Base-by-base conservation (phyloP, 2,888 invertebrate genomes). In the Crioceris asparagi region DNA sequence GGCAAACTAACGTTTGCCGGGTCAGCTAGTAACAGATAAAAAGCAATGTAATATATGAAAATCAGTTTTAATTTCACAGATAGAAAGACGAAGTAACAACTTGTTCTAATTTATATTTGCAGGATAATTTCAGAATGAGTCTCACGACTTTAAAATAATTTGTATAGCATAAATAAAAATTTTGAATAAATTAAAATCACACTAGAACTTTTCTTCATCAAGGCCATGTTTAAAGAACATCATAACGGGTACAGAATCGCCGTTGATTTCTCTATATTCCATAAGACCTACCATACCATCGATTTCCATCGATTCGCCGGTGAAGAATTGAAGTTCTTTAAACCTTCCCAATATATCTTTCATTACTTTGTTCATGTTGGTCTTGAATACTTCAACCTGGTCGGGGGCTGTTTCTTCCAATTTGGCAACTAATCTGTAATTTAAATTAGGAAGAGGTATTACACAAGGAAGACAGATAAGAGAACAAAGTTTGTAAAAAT, bases 191-290 rank as follows among this genome's bases (percentile, higher is more conserved):
- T n/a, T n/a, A 44, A 44, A 46, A 47, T 40, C 43, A 36, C 32
- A 45, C 70, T 87, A 92, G 70, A 86, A 88, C 69, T 97, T 96
- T 69, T 96, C 94, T 65, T 92, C 93, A 39, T 83, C 78, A 44
- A 96, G 76, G 46, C 93, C 96, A 56, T 94, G 93, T 68, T 93
- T 94, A 71, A 91, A 91, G 69, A 92, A 91, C 84, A 93, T 88
- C 64, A 96, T 72, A 52, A 91, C 79, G 34, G 96, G 94, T 35
- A 82, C 73, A 49, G 80, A 80, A 3, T 77, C 72, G 34, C 85
- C 88, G 52, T 87, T 75, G 41, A 87, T 79, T 44, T 92, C 92
- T 62, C 91, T 80, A 67, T 93, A 96, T 65, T 93, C 93, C 68
- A 88, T 75, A 62, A 96, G 74, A 43, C 82, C 90, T n/a, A 96